These are phyloP conservation scores for Coptodon rendalli DNA, from an alignment of 2,113 vertebrate genomes.

Conservation along the genomic window DNA sequence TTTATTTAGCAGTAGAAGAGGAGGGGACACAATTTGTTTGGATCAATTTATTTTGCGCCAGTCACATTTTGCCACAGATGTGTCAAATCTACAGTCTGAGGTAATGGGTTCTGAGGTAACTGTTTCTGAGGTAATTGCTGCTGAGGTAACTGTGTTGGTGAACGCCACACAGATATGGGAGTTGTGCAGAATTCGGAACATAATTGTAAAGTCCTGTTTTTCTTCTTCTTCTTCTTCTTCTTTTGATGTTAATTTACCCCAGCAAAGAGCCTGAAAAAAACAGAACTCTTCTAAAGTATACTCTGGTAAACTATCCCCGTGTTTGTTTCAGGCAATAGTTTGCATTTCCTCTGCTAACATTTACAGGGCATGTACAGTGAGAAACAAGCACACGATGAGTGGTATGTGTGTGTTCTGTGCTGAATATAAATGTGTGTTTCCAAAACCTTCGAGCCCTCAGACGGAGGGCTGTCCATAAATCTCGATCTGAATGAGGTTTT, in stretches of 20 bases:
- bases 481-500: constrained; percentile 36
- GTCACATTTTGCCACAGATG: neutral
- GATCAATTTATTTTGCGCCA: neutral
- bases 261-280: neutral
- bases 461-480: constrained; percentile 31
- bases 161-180: neutral
- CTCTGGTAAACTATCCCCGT: neutral
- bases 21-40: neutral
- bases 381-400: neutral
- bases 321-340: neutral
- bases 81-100: neutral
- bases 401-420: neutral
- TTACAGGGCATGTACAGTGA: neutral
- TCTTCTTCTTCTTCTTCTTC: neutral
- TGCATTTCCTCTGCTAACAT: neutral
- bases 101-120: neutral
- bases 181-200: neutral
- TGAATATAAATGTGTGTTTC: constrained; percentile 20
- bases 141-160: neutral
- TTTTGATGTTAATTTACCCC: neutral
- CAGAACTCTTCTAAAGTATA: neutral
- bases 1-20: neutral
- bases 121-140: neutral
- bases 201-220: neutral
- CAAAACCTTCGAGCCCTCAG: neutral